Evolutionary conservation across 1,140 invertebrate genomes (phyloP), one percentile per base, ranked within the genome.

Genomic region (Drosophila littoralis): DNA sequence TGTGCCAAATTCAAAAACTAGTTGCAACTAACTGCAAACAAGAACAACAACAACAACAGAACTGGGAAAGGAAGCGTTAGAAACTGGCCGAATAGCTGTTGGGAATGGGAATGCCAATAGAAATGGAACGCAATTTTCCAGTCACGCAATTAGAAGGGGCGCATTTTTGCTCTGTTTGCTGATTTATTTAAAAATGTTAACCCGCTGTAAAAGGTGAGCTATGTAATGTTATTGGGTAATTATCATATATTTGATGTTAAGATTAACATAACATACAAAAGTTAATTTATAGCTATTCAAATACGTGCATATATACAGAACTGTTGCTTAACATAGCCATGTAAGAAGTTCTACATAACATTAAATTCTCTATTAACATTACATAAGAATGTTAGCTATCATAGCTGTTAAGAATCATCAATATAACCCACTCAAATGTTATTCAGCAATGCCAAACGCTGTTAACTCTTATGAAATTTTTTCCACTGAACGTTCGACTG

Each of bases 1-100:
- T 90, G 84, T 75, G 75, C 84, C 81, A 73, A 89, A 89, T 84
- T 89, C 80, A 74, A 63, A 86, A 88, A 88, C 83, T 73, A 50
- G 81, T 85, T 85, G 67, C 70, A 43, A 66, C 58, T 51, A 57
- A 9, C 32, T 12, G 58, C 43, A 42, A 13, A 42, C n/a, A 55
- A 7, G 57, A 59, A 13, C 67, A 51, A 36, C 57, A 54, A 59
- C 32, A 46, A 22, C 38, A 45, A 42, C 9, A 33, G 32, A 28
- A 40, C 7, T 43, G 33, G 48, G 22, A 68, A 73, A 73, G 66
- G 45, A 52, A 46, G 48, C 58, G 28, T 10, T 52, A 61, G 42
- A 52, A 61, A 55, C 43, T 54, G 58, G 38, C 48, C 32, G 35
- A 61, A 63, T 10, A 32, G n/a, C 43, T 45, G 17, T 9, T 65